These are phyloP conservation scores for Gouania willdenowi DNA, from an alignment of 2,797 vertebrate species.

Conservation along the genomic window DNA sequence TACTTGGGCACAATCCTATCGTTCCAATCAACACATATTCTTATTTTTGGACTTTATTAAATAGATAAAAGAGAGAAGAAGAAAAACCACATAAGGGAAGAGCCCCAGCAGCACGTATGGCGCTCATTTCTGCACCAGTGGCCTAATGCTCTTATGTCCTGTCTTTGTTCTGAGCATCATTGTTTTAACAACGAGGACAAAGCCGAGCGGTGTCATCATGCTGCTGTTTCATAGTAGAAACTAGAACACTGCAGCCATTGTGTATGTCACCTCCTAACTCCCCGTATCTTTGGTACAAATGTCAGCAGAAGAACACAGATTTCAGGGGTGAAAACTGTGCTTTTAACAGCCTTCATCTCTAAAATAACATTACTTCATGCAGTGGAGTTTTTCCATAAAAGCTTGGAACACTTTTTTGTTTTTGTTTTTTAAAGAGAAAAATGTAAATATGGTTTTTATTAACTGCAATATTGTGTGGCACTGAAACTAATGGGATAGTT, in stretches of 20 bases:
- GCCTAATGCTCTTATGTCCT: slow-evolving; percentile 61
- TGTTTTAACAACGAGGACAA: slow-evolving; percentile 57
- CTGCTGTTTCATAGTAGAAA: slow-evolving; percentile 36
- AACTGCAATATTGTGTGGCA: no score
- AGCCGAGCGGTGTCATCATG: slow-evolving; percentile 38
- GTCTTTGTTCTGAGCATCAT: slow-evolving; percentile 61
- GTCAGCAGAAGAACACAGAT: slow-evolving; percentile 24
- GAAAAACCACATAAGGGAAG: no score
- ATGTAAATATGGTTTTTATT: no score
- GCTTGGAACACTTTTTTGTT: no score
- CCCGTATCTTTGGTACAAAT: slow-evolving; percentile 29
- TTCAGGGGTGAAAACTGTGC: no score
- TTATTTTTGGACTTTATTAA: slow-evolving; percentile 37
- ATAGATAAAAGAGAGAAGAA: no score
- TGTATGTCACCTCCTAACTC: slow-evolving; percentile 43
- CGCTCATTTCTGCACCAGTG: slow-evolving; percentile 60
- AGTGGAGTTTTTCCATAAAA: no score
- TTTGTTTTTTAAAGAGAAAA: no score
- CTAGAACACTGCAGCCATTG: slow-evolving; percentile 55
- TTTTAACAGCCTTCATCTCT: no score
- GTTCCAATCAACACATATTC: slow-evolving; percentile 10
- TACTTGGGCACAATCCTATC: background rate
- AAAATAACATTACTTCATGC: no score
- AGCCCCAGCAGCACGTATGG: slow-evolving; percentile 40
- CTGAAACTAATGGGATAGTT: no score